Evolutionary conservation across 2,888 invertebrate species (phyloP).

Genomic region (Tachina grossa): DNA sequence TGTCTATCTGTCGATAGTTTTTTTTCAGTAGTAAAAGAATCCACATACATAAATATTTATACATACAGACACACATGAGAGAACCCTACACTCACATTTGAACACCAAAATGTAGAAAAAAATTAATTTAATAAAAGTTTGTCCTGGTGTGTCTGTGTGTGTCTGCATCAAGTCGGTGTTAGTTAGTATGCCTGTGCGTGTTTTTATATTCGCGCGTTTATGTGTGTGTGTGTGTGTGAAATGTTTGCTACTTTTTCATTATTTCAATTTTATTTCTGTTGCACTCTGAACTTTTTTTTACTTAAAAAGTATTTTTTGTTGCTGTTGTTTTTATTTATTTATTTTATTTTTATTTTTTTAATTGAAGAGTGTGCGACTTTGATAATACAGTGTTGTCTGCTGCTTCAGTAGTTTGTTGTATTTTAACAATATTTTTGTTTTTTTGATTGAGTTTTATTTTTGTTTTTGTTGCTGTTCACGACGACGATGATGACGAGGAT

Average conservation of each 20-base stretch:
- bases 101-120: background rate
- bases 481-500: conserved; percentile 9
- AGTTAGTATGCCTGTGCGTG: background rate
- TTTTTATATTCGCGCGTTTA: background rate
- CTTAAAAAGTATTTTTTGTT: conserved; percentile 9
- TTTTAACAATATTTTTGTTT: conserved; percentile 45
- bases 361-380: conserved; percentile 73
- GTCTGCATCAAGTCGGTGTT: background rate
- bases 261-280: conserved; percentile 68
- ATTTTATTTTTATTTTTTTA: conserved; percentile 60
- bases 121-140: conserved; percentile 45
- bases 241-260: conserved; percentile 66
- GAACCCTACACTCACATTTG: background rate
- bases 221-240: conserved; percentile 29
- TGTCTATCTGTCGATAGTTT: background rate
- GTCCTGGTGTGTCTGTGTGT: conserved; percentile 1
- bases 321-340: conserved; percentile 44
- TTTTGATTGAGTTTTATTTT: conserved; percentile 28
- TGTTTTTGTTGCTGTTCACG: conserved; percentile 30
- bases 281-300: conserved; percentile 50
- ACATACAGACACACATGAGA: background rate
- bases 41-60: background rate
- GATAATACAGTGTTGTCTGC: conserved; percentile 72
- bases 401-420: conserved; percentile 70
- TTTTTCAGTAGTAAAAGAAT: background rate